These are phyloP conservation scores for Neopelma chrysocephalum DNA, from an alignment of 2,797 vertebrate genomes.

Conservation along the genomic window DNA sequence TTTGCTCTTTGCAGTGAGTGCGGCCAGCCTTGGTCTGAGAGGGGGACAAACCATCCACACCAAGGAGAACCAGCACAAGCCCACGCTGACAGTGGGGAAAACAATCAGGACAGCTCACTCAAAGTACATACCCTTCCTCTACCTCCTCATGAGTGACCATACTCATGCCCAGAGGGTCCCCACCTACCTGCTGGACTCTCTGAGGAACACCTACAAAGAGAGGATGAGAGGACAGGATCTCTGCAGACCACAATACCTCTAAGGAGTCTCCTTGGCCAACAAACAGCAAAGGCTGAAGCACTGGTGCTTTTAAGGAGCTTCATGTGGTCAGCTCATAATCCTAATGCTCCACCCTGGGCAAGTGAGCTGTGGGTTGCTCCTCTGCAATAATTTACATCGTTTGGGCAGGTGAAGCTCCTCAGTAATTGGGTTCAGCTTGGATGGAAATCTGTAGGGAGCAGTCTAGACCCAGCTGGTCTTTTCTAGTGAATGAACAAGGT, in stretches of 20 bases:
- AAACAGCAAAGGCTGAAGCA: rapidly evolving
- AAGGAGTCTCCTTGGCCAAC: neutral
- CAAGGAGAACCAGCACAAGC: neutral
- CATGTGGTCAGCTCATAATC: rapidly evolving
- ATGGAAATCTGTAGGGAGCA: neutral
- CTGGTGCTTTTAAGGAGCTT: neutral
- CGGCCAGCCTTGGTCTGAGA: neutral
- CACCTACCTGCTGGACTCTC: neutral
- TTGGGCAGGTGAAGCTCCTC: neutral
- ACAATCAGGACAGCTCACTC: neutral
- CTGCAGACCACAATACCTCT: rapidly evolving
- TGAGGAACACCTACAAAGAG: neutral
- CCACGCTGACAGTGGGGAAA: rapidly evolving
- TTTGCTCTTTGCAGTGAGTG: rapidly evolving
- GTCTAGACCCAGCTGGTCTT: neutral
- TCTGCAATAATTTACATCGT: neutral
- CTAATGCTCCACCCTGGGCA: neutral
- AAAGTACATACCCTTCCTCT: neutral
- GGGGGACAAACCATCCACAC: neutral
- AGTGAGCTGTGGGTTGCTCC: neutral
- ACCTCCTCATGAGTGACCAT: rapidly evolving
- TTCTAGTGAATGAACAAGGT: neutral
- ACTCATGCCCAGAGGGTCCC: neutral
- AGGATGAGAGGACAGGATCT: neutral
- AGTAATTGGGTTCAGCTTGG: neutral